Evolutionary conservation across 2,888 invertebrate genomes (phyloP).

Genomic region (Sminthurinus aureus): DNA sequence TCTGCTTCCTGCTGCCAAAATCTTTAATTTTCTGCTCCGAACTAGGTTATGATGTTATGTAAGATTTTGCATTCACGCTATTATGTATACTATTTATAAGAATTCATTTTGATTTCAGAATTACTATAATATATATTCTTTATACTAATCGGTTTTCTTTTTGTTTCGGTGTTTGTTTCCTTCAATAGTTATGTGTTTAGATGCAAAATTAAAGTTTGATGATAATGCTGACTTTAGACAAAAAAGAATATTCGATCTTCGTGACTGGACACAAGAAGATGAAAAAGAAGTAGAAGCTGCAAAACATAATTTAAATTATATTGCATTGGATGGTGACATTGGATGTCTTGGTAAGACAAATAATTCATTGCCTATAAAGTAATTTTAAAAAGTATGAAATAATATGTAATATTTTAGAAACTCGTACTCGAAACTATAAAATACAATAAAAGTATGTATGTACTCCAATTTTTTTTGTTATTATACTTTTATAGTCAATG

Average conservation of each 20-base stretch:
- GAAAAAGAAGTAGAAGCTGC: constrained; percentile 90
- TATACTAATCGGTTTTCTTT: neutral
- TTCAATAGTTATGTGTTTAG: constrained; percentile 82
- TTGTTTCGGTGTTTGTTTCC: neutral
- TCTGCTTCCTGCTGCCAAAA: too few relatives aligned
- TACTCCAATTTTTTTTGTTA: constrained; percentile 86
- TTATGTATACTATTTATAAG: too few relatives aligned
- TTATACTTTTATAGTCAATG: constrained; percentile 72
- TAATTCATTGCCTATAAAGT: neutral
- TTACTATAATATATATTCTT: too few relatives aligned
- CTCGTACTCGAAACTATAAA: too few relatives aligned
- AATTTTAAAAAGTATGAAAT: neutral
- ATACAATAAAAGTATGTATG: constrained; percentile 56
- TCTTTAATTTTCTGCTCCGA: too few relatives aligned
- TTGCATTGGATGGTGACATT: constrained; percentile 82
- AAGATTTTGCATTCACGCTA: too few relatives aligned
- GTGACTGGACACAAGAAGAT: constrained; percentile 93
- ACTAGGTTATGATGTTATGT: too few relatives aligned
- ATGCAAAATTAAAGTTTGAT: constrained; percentile 89
- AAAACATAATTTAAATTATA: constrained; percentile 89
- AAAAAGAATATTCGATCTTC: constrained; percentile 80
- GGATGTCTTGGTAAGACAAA: constrained; percentile 52
- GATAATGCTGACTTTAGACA: constrained; percentile 94
- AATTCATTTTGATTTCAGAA: too few relatives aligned
- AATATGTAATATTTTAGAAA: too few relatives aligned